Percentiles rank a stretch among this genome's conserved stretches.
phyloP scores from a whole-genome alignment of 1,140 invertebrate species.

The Brachionus sp. region DNA sequence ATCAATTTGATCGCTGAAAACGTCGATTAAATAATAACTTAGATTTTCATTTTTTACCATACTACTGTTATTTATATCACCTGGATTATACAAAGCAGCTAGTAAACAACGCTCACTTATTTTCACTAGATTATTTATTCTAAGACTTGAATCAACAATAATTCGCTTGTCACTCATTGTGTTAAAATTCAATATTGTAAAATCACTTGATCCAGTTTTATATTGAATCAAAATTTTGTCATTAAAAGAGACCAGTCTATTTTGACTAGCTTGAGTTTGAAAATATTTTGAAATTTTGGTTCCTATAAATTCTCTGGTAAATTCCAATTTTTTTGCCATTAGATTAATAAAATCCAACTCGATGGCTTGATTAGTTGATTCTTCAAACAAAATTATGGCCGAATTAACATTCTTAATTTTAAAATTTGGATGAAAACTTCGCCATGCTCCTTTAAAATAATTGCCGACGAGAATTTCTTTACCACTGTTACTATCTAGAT shows the following conservation, averaged over 20 bases:
- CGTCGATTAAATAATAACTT: background rate
- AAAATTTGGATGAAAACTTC: constrained; percentile 26
- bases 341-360: background rate
- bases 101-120: background rate
- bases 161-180: background rate
- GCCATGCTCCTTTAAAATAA: constrained; percentile 25
- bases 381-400: background rate
- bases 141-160: background rate
- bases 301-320: background rate
- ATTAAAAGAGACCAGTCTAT: background rate
- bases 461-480: background rate
- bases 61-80: background rate
- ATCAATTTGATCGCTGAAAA: background rate
- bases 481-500: background rate
- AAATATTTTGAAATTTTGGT: constrained; percentile 16
- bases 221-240: background rate
- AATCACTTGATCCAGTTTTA: background rate
- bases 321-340: background rate
- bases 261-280: background rate
- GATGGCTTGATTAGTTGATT: background rate
- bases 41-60: background rate
- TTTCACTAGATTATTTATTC: background rate
- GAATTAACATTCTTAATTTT: background rate
- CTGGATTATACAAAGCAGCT: background rate
- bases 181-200: background rate